Conservation (phyloP, 2,113 vertebrate species). For the Vombatus ursinus region DNA sequence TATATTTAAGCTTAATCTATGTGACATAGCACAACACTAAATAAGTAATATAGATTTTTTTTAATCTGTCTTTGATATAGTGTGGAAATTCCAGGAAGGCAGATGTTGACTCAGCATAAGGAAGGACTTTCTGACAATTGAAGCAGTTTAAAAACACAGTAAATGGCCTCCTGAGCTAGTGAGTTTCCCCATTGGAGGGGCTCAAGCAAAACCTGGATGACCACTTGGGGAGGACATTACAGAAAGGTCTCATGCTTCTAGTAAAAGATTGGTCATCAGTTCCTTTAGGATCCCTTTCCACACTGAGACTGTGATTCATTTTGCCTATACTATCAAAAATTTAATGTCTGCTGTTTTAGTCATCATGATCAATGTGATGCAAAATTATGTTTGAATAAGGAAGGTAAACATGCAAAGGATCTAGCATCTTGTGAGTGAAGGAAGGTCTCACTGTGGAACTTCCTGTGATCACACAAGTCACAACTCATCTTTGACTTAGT, state of each 20-base stretch:
- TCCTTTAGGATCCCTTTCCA: not conserved
- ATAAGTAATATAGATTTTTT: not conserved
- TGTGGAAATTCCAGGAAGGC: not conserved
- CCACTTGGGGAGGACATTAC: not conserved
- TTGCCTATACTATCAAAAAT: not conserved
- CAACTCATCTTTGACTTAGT: not conserved
- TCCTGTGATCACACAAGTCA: conserved; percentile 2
- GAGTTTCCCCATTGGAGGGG: not conserved
- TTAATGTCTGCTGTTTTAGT: not conserved
- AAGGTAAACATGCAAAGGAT: not conserved
- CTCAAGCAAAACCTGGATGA: not conserved
- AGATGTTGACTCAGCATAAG: not conserved
- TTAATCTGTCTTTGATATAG: not conserved
- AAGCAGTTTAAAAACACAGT: not conserved
- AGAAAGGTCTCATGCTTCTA: not conserved
- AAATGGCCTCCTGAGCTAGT: not conserved
- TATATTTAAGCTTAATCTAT: not conserved
- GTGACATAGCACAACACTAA: not conserved
- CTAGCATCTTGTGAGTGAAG: not conserved
- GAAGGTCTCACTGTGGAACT: not conserved
- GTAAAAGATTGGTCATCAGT: not conserved
- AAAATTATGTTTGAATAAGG: not conserved
- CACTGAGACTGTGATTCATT: not conserved
- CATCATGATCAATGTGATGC: not conserved
- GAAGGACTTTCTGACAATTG: not conserved